Percentiles rank a stretch among this genome's conserved stretches.
Evolutionary conservation across 2,797 vertebrate species (phyloP).

Genomic region (Danio albolineatus): DNA sequence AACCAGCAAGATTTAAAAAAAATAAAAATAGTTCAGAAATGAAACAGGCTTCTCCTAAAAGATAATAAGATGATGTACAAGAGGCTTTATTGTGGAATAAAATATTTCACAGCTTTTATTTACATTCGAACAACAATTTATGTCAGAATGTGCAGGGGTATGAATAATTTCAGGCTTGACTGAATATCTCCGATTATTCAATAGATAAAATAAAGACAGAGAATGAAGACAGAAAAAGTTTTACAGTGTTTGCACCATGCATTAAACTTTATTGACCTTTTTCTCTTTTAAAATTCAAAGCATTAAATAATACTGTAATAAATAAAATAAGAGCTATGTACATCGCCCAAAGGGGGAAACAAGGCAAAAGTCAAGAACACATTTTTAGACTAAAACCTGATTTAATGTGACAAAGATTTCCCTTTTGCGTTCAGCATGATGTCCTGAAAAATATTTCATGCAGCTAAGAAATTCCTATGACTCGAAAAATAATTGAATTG

Average conservation of each 20-base stretch:
- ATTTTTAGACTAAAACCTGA: conserved; percentile 44
- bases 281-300: conserved; percentile 42
- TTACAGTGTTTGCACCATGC: conserved; percentile 58
- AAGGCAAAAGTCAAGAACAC: conserved; percentile 45
- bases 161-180: no score
- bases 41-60: no score
- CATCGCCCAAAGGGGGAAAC: neutral
- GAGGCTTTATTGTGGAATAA: no score
- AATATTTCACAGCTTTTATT: no score
- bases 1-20: no score
- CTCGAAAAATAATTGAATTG: neutral
- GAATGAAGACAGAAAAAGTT: neutral
- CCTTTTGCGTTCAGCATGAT: conserved; percentile 28
- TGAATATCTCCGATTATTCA: no score
- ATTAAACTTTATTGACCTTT: conserved; percentile 52
- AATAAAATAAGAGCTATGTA: conserved; percentile 48
- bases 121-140: no score
- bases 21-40: no score
- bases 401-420: conserved; percentile 31
- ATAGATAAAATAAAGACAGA: no score
- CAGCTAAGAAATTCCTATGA: conserved; percentile 43
- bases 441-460: conserved; percentile 51
- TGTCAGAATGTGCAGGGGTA: no score
- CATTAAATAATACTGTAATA: conserved; percentile 57
- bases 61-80: no score